Evolutionary conservation across 2,888 invertebrate species (phyloP).

Genomic region (Rapana venosa): DNA sequence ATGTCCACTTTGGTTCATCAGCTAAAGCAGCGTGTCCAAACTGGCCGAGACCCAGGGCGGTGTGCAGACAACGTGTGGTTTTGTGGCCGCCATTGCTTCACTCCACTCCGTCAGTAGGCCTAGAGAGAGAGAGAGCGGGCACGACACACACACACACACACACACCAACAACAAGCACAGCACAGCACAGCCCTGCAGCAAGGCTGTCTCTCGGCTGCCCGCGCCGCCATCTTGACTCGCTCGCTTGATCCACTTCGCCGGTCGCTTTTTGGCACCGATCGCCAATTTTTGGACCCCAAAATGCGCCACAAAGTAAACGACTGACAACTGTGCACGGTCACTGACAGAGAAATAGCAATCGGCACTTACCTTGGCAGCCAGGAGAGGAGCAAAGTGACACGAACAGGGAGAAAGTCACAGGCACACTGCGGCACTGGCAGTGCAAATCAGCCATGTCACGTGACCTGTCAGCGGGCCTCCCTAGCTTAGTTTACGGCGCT

Average conservation of each 20-base stretch:
- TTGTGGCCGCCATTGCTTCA: slow-evolving; percentile 24
- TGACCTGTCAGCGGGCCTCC: slow-evolving; percentile 34
- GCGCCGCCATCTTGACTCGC: slow-evolving; percentile 17
- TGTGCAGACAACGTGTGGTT: neutral
- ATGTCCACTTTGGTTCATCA: slow-evolving; percentile 4
- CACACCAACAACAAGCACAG: neutral
- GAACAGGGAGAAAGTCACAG: neutral
- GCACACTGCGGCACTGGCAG: neutral
- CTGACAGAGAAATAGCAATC: neutral
- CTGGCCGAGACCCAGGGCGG: neutral
- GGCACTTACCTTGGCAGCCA: neutral
- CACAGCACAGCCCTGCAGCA: neutral
- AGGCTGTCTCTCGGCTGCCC: neutral
- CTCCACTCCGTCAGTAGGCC: too few species aligned
- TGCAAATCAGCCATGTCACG: slow-evolving; percentile 22
- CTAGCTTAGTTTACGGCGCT: slow-evolving; percentile 3
- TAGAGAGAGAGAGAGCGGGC: neutral
- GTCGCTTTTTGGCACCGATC: neutral
- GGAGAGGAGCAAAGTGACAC: neutral
- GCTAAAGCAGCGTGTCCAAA: neutral
- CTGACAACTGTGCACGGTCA: neutral
- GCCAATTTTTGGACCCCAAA: neutral
- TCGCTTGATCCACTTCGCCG: neutral
- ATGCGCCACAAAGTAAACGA: neutral
- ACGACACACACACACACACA: neutral